phyloP scores from a whole-genome alignment of 2,888 invertebrate genomes.

The Xanthia togata region DNA sequence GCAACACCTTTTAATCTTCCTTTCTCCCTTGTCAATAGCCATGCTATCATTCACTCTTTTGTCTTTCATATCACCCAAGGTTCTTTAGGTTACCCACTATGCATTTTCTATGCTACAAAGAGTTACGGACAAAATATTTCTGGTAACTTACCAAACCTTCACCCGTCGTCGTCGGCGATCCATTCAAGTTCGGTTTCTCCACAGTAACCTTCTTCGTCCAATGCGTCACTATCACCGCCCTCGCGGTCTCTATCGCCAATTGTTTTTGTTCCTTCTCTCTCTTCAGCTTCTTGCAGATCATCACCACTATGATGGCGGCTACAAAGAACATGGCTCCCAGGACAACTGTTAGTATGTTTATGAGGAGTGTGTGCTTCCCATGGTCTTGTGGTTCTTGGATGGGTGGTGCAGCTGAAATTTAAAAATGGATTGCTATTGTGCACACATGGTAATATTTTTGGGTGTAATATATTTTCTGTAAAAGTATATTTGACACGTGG shows the following conservation, averaged over 20 bases:
- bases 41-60: not conserved
- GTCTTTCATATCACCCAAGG: not conserved
- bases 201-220: slow-evolving; percentile 98
- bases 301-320: slow-evolving; percentile 91
- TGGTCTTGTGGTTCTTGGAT: slow-evolving; percentile 81
- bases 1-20: not conserved
- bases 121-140: not conserved
- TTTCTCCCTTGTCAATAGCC: not conserved
- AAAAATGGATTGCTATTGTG: not conserved
- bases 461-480: not conserved
- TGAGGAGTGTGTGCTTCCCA: slow-evolving; percentile 89
- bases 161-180: slow-evolving; percentile 90
- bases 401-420: slow-evolving; percentile 76
- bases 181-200: slow-evolving; percentile 93
- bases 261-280: slow-evolving; percentile 95
- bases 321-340: slow-evolving; percentile 91
- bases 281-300: slow-evolving; percentile 93
- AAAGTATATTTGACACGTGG: too few species aligned
- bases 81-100: not conserved
- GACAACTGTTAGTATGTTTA: slow-evolving; percentile 91
- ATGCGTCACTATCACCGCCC: slow-evolving; percentile 95
- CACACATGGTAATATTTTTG: not conserved
- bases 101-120: not conserved
- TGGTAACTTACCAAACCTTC: slow-evolving; percentile 91
- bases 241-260: slow-evolving; percentile 94